These are phyloP conservation scores for Aythya baeri DNA, from an alignment of 2,113 vertebrate genomes.

Conservation along the genomic window DNA sequence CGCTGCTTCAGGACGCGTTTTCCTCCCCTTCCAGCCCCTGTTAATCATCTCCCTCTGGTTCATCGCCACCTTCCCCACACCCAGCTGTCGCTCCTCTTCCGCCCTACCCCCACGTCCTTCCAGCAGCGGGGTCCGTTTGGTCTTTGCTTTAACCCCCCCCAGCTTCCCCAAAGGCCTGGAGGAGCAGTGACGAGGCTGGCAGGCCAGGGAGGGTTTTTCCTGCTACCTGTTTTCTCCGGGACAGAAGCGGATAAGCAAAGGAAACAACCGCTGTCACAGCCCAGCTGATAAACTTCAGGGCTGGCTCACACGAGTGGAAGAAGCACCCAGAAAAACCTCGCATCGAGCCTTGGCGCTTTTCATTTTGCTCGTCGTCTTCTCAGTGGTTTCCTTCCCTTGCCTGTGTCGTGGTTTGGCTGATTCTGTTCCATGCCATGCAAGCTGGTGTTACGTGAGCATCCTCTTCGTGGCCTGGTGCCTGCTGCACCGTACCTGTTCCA, in stretches of 20 bases:
- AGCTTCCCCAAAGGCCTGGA: background rate
- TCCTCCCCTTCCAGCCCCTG: background rate
- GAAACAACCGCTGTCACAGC: background rate
- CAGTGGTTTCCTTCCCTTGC: background rate
- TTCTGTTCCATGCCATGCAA: background rate
- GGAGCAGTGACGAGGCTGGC: background rate
- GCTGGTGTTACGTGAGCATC: background rate
- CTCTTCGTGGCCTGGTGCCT: background rate
- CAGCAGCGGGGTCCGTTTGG: background rate
- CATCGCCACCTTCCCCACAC: rapidly evolving
- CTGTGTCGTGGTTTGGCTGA: background rate
- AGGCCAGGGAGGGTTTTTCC: background rate
- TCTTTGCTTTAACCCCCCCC: background rate
- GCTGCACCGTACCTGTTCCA: background rate
- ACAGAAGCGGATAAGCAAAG: background rate
- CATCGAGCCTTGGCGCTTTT: background rate
- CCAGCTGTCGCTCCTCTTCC: background rate
- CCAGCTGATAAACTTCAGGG: background rate
- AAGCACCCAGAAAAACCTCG: background rate
- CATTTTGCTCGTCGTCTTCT: background rate
- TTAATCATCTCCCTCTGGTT: background rate
- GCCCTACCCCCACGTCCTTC: background rate
- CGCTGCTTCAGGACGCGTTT: rapidly evolving
- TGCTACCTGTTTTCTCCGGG: background rate
- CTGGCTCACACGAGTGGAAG: background rate